Percentiles rank a stretch among this genome's conserved stretches.
These are phyloP conservation scores for Bombus sylvicola DNA, from an alignment of 1,140 invertebrate genomes.

Conservation along the genomic window DNA sequence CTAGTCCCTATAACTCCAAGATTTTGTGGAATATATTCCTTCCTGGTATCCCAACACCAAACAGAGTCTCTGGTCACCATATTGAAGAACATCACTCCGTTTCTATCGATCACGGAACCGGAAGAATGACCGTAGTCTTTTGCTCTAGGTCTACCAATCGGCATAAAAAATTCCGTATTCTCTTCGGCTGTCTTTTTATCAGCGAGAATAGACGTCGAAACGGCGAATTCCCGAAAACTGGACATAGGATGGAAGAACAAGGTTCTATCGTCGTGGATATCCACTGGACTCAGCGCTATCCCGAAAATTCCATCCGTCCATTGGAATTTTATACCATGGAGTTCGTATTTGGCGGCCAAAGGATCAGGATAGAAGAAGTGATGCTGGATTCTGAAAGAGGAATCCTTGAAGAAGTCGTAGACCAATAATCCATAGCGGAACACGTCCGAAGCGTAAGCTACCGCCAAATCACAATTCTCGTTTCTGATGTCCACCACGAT, in stretches of 20 bases:
- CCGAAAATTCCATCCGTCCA: constrained; percentile 93
- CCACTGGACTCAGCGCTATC: constrained; percentile 86
- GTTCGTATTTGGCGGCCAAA: constrained; percentile 86
- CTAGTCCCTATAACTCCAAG: constrained; percentile 85
- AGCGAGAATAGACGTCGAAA: constrained; percentile 86
- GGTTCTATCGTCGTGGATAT: constrained; percentile 84
- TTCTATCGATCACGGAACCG: constrained; percentile 87
- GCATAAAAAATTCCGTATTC: constrained; percentile 84
- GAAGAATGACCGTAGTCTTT: constrained; percentile 88
- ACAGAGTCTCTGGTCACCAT: constrained; percentile 89
- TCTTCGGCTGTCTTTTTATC: constrained; percentile 84
- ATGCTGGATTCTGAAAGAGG: constrained; percentile 89
- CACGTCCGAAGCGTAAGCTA: constrained; percentile 89
- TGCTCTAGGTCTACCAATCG: constrained; percentile 85
- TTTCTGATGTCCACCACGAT: constrained; percentile 87
- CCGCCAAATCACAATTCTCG: constrained; percentile 86
- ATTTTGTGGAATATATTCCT: constrained; percentile 86
- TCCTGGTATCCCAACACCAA: constrained; percentile 91
- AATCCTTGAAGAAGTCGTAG: constrained; percentile 86
- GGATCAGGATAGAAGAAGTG: constrained; percentile 91
- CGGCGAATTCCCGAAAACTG: constrained; percentile 89
- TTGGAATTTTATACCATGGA: constrained; percentile 89
- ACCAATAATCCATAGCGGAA: constrained; percentile 89
- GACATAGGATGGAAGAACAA: constrained; percentile 92
- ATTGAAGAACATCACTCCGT: constrained; percentile 90